phyloP scores from a whole-genome alignment of 2,113 vertebrate species.

The Callospermophilus lateralis region DNA sequence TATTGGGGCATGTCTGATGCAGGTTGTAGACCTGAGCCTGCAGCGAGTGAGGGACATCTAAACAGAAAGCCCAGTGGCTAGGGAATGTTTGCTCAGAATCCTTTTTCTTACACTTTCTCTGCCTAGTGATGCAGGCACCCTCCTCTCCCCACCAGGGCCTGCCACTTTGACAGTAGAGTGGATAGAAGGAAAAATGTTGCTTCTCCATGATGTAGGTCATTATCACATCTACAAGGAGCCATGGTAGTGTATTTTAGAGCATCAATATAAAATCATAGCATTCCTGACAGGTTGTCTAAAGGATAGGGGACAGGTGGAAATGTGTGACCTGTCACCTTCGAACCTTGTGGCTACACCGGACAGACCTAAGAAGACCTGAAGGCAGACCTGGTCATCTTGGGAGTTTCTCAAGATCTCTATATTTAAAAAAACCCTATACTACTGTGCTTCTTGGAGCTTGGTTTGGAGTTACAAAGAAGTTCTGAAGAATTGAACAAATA shows the following conservation, averaged over 20 bases:
- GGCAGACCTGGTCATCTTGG: neutral
- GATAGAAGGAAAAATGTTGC: neutral
- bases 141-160: neutral
- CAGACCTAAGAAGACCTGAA: neutral
- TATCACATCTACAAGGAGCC: neutral
- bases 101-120: neutral
- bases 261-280: neutral
- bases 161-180: no score
- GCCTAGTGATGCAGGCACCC: neutral
- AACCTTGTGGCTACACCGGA: neutral
- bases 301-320: neutral
- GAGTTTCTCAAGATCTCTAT: neutral
- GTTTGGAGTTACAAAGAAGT: neutral
- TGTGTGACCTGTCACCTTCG: neutral
- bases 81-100: neutral
- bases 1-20: no score
- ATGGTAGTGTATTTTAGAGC: neutral
- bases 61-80: neutral
- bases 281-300: neutral
- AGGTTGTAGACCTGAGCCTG: neutral
- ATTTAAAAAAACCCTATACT: neutral
- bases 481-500: neutral
- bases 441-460: neutral
- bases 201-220: neutral
- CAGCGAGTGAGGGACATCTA: neutral